Conservation (phyloP, 2,113 vertebrate genomes). For the Hepsetus odoe region DNA sequence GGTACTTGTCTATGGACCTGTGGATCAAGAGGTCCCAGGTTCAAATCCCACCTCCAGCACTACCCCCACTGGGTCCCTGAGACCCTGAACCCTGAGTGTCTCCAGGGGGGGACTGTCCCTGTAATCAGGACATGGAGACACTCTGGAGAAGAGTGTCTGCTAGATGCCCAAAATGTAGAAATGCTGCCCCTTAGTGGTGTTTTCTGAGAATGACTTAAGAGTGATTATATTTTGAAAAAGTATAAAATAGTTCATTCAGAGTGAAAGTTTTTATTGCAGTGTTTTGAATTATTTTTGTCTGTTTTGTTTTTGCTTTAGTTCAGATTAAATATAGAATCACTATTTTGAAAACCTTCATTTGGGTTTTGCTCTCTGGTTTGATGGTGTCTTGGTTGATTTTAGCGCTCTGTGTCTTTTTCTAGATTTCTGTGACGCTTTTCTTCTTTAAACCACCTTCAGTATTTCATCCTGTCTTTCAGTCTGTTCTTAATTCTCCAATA, state of each 20-base stretch:
- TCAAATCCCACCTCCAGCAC: no score
- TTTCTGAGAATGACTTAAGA: background rate
- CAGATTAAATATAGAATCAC: constrained; percentile 25
- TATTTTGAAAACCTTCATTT: no score
- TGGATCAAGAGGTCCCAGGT: no score
- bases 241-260: background rate
- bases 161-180: background rate
- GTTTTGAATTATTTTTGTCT: no score
- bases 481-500: constrained; percentile 52
- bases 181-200: constrained; percentile 6
- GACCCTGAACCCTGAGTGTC: no score
- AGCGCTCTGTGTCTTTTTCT: background rate
- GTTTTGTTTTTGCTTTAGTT: background rate
- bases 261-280: background rate
- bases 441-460: background rate
- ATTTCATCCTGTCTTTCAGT: constrained; percentile 43
- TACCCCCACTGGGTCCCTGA: no score
- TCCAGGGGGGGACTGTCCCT: no score
- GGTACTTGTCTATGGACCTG: no score
- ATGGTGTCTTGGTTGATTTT: background rate
- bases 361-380: constrained; percentile 15
- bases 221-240: background rate
- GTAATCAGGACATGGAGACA: no score
- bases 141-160: no score
- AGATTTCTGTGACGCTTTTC: constrained; percentile 1